A percentile compares a stretch with the other conserved stretches of the same genome.
Evolutionary conservation across 2,888 invertebrate species (phyloP).

Genomic region (Phengaris arion): DNA sequence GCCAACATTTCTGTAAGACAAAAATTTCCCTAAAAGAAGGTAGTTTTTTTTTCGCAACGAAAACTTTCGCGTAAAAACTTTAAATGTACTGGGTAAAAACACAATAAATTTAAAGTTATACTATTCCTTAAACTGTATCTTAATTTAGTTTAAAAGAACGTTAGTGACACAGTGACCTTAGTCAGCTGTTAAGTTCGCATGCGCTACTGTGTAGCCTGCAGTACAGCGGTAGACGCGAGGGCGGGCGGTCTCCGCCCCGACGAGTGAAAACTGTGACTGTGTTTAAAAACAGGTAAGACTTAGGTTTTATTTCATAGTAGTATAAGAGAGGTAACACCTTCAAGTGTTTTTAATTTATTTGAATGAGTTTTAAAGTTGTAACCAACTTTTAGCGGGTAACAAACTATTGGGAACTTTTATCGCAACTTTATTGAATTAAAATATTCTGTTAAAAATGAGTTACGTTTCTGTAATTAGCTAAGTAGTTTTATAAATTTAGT

Average conservation of each 20-base stretch:
- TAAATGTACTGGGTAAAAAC: too few relatives aligned
- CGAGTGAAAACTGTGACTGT: slow-evolving; percentile 7
- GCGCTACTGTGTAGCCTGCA: slow-evolving; percentile 50
- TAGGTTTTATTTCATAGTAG: background rate
- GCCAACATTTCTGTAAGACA: too few relatives aligned
- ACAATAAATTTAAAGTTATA: too few relatives aligned
- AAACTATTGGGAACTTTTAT: too few relatives aligned
- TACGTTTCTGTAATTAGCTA: too few relatives aligned
- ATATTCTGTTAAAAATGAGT: too few relatives aligned
- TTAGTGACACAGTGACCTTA: slow-evolving; percentile 71
- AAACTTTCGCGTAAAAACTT: too few relatives aligned
- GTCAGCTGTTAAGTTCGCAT: slow-evolving; percentile 65
- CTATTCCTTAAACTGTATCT: background rate
- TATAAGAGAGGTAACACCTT: background rate
- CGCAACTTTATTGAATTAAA: too few relatives aligned
- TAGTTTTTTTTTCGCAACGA: too few relatives aligned
- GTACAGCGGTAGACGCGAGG: slow-evolving; percentile 57
- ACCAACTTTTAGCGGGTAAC: background rate
- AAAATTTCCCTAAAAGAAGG: too few relatives aligned
- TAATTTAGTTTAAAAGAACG: slow-evolving; percentile 35
- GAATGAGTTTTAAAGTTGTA: background rate
- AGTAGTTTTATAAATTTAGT: too few relatives aligned
- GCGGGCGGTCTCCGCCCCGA: slow-evolving; percentile 40
- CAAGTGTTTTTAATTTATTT: background rate
- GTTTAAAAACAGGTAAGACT: slow-evolving; percentile 3